phyloP scores from a whole-genome alignment of 2,113 vertebrate genomes.

The Dasyurus viverrinus region DNA sequence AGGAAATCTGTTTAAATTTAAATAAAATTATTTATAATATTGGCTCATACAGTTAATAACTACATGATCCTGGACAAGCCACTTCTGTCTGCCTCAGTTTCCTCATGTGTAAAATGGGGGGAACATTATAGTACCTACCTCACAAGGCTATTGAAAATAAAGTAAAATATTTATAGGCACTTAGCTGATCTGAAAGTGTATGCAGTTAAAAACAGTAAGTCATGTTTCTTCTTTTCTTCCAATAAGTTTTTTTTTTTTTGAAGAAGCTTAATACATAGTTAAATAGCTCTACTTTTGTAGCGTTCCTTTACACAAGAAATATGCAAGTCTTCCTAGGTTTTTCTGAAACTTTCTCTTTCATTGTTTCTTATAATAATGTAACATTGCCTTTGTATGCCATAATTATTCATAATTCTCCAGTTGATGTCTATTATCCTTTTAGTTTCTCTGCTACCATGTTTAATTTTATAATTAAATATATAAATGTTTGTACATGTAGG shows the following conservation, averaged over 20 bases:
- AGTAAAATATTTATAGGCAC: too few relatives aligned
- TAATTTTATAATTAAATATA: background rate
- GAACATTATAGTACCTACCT: too few relatives aligned
- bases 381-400: background rate
- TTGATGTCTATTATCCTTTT: background rate
- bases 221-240: background rate
- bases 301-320: background rate
- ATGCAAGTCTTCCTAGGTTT: background rate
- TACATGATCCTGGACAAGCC: too few relatives aligned
- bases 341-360: background rate
- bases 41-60: background rate
- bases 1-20: background rate
- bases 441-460: background rate
- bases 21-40: background rate
- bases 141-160: too few relatives aligned
- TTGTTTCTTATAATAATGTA: background rate
- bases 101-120: too few relatives aligned
- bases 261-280: background rate
- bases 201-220: too few relatives aligned
- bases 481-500: background rate
- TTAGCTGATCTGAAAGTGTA: too few relatives aligned
- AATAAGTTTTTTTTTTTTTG: background rate
- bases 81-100: too few relatives aligned
- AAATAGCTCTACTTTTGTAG: background rate
- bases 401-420: background rate